Evolutionary conservation across 2,113 vertebrate species (phyloP), one percentile per base, ranked within the genome.

Genomic region (Acrocephalus kingi): DNA sequence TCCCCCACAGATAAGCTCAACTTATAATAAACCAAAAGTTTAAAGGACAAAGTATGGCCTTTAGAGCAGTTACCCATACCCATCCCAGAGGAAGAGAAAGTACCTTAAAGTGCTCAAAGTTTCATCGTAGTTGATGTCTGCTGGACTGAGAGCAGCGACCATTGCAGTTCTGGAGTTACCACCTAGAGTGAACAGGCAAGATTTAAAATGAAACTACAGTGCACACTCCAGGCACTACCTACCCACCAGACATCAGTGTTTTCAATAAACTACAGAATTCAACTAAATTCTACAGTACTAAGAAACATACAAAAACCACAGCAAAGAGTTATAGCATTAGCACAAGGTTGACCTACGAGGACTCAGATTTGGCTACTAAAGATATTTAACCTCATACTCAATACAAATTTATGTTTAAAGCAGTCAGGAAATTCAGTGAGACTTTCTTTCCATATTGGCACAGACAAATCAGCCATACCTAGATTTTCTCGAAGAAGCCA

Each of bases 401-500:
- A 63, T 11, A 52, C 1, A 67, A 74, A 77, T 58, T 33, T 37
- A 37, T 62, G 37, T 30, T 37, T 45, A 94, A 88, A 85, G 18
- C 39, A 83, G 39, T 30, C 64, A 77, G 25, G 46, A 85, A 52
- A 63, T 19, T 8, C 27, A 69, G 24, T 13, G n/a, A 73, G 20
- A 62, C 30, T 54, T 75, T 54, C 25, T 35, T 72, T 56, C 37
- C 30, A 15, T 3, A 28, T 0, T 55, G 21, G 41, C 90, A 76
- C 6, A 80, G 43, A 61, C 28, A 74, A n/a, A 31, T 25, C 17
- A 54, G 64, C 71, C 98, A 89, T 99, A 99, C 99, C 99, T 10
- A 99, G 98, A 95, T 99, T 99, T 95, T 99, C 99, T 95, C 99
- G 98, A 87, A 99, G 98, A n/a, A 99, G 98, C 99, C 99, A 99